A percentile compares a stretch with the other conserved stretches of the same genome.
Evolutionary conservation across 1,140 invertebrate species (phyloP).

Genomic region (Hyposmocoma kahamanoa): DNA sequence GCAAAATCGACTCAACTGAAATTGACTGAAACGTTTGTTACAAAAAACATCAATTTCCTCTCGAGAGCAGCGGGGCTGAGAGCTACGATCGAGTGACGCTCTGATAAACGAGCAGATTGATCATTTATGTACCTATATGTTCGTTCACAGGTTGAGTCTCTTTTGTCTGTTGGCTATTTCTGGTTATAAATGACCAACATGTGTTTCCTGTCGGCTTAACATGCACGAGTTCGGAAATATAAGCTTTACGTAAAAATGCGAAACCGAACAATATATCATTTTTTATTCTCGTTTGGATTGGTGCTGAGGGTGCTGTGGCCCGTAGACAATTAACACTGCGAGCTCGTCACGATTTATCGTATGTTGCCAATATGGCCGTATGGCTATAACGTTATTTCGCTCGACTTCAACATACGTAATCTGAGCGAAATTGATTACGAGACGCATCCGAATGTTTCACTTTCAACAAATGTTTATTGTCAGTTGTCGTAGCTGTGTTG

Average conservation of each 20-base stretch:
- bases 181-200: conserved; percentile 17
- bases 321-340: background rate
- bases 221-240: background rate
- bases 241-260: conserved; percentile 1
- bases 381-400: conserved; percentile 25
- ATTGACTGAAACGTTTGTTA: conserved; percentile 26
- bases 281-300: background rate
- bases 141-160: conserved; percentile 9
- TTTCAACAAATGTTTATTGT: conserved; percentile 12
- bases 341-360: conserved; percentile 17
- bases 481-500: conserved; percentile 17
- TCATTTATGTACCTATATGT: conserved; percentile 24
- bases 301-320: background rate
- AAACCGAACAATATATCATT: background rate
- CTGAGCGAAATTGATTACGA: conserved; percentile 23
- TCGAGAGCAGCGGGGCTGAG: conserved; percentile 10
- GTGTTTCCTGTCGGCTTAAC: conserved; percentile 17
- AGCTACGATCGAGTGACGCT: conserved; percentile 23
- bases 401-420: conserved; percentile 19
- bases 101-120: conserved; percentile 31
- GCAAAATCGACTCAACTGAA: conserved; percentile 16
- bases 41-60: conserved; percentile 27
- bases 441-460: conserved; percentile 13
- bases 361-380: conserved; percentile 6
- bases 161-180: conserved; percentile 10